Evolutionary conservation across 92 coral and sea anemone species (phyloP).

Genomic region (Zoanthus solanderi): DNA sequence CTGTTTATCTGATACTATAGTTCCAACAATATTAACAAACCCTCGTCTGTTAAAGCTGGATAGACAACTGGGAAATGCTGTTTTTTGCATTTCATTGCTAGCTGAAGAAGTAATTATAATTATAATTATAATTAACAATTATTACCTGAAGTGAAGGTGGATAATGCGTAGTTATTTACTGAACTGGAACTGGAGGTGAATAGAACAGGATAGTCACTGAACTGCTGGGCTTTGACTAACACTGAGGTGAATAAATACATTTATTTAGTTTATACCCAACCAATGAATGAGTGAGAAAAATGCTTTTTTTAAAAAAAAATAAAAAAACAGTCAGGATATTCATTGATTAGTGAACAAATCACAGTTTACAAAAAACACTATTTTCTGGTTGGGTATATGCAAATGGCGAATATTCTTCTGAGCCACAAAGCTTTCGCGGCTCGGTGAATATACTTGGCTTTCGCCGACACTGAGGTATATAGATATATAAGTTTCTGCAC

Average conservation of each 20-base stretch:
- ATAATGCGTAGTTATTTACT: background rate
- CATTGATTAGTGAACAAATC: conserved; percentile 4
- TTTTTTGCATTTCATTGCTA: conserved; percentile 17
- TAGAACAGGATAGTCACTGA: background rate
- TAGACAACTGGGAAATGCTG: background rate
- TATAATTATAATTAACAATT: background rate
- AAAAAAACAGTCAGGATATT: background rate
- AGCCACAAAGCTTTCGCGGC: conserved; percentile 16
- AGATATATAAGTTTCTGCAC: too few relatives aligned
- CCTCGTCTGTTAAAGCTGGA: background rate
- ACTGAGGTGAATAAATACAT: too few relatives aligned
- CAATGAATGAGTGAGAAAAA: conserved; percentile 1
- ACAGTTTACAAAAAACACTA: background rate
- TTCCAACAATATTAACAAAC: background rate
- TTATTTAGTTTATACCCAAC: background rate
- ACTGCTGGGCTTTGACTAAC: background rate
- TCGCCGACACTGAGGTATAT: too few relatives aligned
- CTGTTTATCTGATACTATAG: conserved; percentile 13
- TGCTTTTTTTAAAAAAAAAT: background rate
- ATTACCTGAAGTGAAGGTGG: background rate
- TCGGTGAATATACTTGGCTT: background rate
- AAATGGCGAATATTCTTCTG: background rate
- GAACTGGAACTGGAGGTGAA: background rate
- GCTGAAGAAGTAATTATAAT: background rate
- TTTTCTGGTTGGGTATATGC: background rate